Conservation (phyloP, 2,797 vertebrate genomes). For the Cossypha polioptera region DNA sequence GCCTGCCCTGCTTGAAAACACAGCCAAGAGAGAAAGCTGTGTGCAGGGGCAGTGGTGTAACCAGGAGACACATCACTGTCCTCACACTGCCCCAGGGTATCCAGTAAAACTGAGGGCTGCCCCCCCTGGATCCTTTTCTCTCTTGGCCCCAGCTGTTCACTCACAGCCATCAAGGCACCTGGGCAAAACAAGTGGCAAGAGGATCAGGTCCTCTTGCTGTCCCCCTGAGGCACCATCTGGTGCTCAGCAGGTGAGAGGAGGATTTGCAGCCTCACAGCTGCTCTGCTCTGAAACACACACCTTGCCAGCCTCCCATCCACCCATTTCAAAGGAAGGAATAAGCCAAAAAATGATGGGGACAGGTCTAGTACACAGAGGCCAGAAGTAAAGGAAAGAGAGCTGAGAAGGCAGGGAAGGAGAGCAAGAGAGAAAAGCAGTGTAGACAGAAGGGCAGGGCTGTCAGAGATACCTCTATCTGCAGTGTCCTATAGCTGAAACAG, state of each 20-base stretch:
- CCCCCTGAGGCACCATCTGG: not conserved
- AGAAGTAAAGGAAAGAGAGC: not conserved
- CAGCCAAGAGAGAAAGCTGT: not conserved
- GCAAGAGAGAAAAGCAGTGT: not conserved
- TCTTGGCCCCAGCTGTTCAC: not conserved
- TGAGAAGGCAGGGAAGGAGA: not conserved
- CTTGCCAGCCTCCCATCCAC: fast-evolving
- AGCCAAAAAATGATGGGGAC: not conserved
- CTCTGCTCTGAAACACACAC: not conserved
- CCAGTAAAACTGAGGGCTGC: not conserved
- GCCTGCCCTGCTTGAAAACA: not conserved
- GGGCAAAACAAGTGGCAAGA: not conserved
- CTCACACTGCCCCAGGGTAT: not conserved
- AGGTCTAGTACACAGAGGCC: not conserved
- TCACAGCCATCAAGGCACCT: not conserved
- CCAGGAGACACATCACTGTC: not conserved
- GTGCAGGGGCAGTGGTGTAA: not conserved
- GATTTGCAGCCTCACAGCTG: not conserved
- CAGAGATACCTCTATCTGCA: not conserved
- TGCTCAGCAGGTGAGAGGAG: not conserved
- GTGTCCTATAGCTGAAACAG: not conserved
- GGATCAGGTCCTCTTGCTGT: not conserved
- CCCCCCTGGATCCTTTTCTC: not conserved
- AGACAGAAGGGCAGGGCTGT: not conserved
- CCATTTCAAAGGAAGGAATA: not conserved